A percentile compares a stretch with the other conserved stretches of the same genome.
Conservation (phyloP, 2,797 vertebrate genomes). For the Lepus oiostolus region DNA sequence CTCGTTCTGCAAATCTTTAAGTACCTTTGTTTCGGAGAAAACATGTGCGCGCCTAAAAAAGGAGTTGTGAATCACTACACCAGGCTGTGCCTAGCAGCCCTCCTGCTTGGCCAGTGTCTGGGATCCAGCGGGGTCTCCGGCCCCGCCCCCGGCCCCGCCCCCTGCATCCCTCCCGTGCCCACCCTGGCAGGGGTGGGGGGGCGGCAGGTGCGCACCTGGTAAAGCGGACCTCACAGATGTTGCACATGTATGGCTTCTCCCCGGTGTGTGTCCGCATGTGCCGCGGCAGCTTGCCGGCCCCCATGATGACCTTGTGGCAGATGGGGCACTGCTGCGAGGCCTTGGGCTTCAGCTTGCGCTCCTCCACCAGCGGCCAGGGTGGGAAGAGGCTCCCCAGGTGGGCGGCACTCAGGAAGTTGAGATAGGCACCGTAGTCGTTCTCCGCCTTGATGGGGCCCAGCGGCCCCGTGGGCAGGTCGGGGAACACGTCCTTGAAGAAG, state of each 20-base stretch:
- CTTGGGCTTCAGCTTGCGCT: constrained; percentile 99
- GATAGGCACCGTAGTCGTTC: constrained; percentile 95
- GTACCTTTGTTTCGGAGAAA: not conserved
- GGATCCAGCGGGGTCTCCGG: not conserved
- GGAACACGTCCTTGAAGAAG: constrained; percentile 96
- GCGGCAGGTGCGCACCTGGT: constrained; percentile 92
- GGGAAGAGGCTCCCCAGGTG: constrained; percentile 96
- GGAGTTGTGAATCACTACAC: not conserved
- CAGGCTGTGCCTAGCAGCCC: not conserved
- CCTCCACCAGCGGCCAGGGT: constrained; percentile 97
- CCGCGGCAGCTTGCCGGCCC: constrained; percentile 97
- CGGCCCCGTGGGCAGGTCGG: constrained; percentile 89
- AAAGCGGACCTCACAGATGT: constrained; percentile 98
- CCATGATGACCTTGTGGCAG: constrained; percentile 99
- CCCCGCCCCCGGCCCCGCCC: accelerated
- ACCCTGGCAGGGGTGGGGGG: not conserved
- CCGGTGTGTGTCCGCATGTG: constrained; percentile 99
- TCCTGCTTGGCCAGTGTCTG: accelerated
- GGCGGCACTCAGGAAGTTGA: constrained; percentile 96
- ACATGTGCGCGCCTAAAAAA: not conserved
- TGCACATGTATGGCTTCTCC: constrained; percentile 99
- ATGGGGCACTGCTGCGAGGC: constrained; percentile 99
- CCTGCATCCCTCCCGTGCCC: not conserved
- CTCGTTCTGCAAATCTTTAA: too few species aligned
- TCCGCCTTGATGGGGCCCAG: constrained; percentile 96